Evolutionary conservation across 2,797 vertebrate genomes (phyloP), one percentile per base, ranked within the genome.

Genomic region (Diglossa cyanea): DNA sequence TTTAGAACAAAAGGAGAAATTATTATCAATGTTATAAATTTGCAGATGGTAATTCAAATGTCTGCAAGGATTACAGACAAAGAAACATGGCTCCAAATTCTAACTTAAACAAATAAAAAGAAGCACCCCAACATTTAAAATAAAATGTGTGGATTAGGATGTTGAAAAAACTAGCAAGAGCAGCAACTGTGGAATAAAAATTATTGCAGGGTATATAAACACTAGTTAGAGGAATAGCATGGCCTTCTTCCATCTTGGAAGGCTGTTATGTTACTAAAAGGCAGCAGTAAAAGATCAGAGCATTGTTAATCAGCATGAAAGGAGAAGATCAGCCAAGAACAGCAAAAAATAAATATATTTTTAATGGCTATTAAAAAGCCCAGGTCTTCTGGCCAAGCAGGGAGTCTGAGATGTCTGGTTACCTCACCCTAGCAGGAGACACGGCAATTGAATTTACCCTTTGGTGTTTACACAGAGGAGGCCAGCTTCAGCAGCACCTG

Each of bases 251-350:
- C 81, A 96, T 94, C 70, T 94, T 95, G 91, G 95, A 96, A 96
- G 74, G n/a, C 53, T 87, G 48, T 88, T 94, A 45, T 39, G 65
- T 84, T 95, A 81, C 92, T 88, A 93, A 91, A 96, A 92, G 77
- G 89, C 91, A 96, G 84, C 80, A 68, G 72, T 95, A 93, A 96
- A 90, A 89, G 85, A 90, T 96, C 91, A 94, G 91, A 96, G 82
- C 79, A 90, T 90, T 93, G 88, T 94, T 95, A 92, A 90, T 95
- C 94, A 93, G 87, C 96, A 93, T 92, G 90, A 95, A 96, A 90
- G 68, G 60, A 90, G 79, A 73, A 50, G 71, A 93, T 66, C 92
- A 87, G 90, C 95, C 93, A 95, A 96, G 75, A 95, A 95, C 54
- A 95, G 94, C 88, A 96, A 80, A 72, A 94, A 60, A 66, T 48